Evolutionary conservation across 1,140 invertebrate species (phyloP).

Genomic region (Neodiprion virginianus): DNA sequence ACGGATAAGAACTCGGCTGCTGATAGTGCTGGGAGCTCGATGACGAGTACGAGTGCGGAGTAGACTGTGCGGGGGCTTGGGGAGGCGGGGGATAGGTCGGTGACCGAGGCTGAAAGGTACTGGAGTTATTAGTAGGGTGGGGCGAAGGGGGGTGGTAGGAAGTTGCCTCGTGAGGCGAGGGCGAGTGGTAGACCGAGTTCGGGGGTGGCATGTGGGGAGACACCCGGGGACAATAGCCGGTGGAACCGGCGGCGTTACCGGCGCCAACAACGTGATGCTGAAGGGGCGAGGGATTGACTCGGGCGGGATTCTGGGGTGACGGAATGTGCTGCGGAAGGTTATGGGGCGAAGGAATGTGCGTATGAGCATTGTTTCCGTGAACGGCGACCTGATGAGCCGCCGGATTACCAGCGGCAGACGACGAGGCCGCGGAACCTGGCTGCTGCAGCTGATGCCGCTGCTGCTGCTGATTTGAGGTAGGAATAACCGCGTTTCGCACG

Average conservation of each 20-base stretch:
- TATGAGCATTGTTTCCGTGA: slow-evolving; percentile 22
- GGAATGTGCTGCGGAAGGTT: slow-evolving; percentile 55
- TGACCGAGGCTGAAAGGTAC: slow-evolving; percentile 51
- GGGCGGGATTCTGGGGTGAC: slow-evolving; percentile 43
- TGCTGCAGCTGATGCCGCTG: slow-evolving; percentile 19
- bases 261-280: slow-evolving; percentile 26
- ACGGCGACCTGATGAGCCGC: slow-evolving; percentile 32
- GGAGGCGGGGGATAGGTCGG: slow-evolving; percentile 54
- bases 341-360: slow-evolving; percentile 54
- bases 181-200: slow-evolving; percentile 12
- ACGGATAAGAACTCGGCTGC: slow-evolving; percentile 42
- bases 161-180: slow-evolving; percentile 36
- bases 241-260: slow-evolving; percentile 24
- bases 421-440: slow-evolving; percentile 28
- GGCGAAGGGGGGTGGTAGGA: slow-evolving; percentile 48
- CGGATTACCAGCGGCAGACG: slow-evolving; percentile 32
- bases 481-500: neutral
- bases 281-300: slow-evolving; percentile 36
- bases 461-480: slow-evolving; percentile 24
- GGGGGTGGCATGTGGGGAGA: slow-evolving; percentile 12
- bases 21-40: slow-evolving; percentile 47
- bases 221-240: slow-evolving; percentile 37
- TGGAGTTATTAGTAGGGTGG: slow-evolving; percentile 28
- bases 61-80: slow-evolving; percentile 24
- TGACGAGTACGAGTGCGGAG: slow-evolving; percentile 42